Base-by-base conservation (phyloP, 2,113 vertebrate genomes). In the Pogona vitticeps region DNA sequence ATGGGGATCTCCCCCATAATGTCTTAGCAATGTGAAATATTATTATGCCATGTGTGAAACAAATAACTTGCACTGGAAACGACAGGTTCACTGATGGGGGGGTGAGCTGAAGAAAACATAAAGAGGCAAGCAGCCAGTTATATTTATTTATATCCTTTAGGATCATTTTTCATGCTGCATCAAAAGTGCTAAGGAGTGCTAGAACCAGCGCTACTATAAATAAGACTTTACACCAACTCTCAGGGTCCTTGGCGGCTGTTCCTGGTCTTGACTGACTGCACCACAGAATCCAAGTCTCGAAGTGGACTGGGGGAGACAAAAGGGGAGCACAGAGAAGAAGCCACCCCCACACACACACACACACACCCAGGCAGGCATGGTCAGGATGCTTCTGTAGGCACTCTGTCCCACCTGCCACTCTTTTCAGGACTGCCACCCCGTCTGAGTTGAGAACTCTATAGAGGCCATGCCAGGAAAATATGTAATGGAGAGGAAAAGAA, bases 81-180 rank as follows among this genome's bases (percentile, higher is more conserved):
- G 33, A 67, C 31, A 76, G 70, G 36, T 58, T 40, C 14, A 23
- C 8, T 28, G 31, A 58, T 52, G 14, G 21, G 12, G 21, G 36
- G 12, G 23, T 20, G 67, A 31, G 42, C 36, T 28, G 31, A 26
- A 33, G 59, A 26, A 26, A 56, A 80, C 18, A 59, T n/a, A 58
- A 52, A 71, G 67, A 79, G 18, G 58, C 17, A 67, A 40, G 21
- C 79, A 76, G 70, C 21, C 58, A 40, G 59, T 75, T 75, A 67
- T 33, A 65, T 52, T 80, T 86, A 86, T 87, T 87, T 87, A 87
- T 82, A 87, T 76, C 79, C 42, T 65, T 82, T 56, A 87, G 79
- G 79, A 87, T 87, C 85, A 75, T 82, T 76, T 87, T 87, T 81
- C 85, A 82, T 36, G 23, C 71, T 76, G 85, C 46, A 65, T 67